Base-by-base conservation (phyloP, 2,113 vertebrate species). In the Edolisoma coerulescens region DNA sequence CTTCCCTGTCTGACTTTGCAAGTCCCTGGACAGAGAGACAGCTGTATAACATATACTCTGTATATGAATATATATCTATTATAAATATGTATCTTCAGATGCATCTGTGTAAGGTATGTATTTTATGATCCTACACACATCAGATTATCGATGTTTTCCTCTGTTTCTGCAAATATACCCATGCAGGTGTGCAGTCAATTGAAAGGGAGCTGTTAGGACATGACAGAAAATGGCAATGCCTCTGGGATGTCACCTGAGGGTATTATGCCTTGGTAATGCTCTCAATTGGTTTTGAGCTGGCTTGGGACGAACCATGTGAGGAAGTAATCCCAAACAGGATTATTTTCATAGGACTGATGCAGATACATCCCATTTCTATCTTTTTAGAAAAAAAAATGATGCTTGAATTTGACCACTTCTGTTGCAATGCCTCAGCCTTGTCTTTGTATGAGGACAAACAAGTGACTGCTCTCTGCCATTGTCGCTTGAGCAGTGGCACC, bases 381-480 rank as follows among this genome's bases (percentile, higher is more conserved):
- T 23, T 47, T 73, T 56, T 68, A 23, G 35, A 3, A 49, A 41
- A 41, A 49, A 79, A 49, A 12, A n/a, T 2, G 3, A 7, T 65
- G 21, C 41, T 75, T 70, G 23, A 52, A 44, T 87, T 85, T 33
- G 37, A 44, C 35, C 22, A 2, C 7, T 49, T 49, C n/a, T 76
- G 0, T 37, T 11, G 13, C 10, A 28, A 57, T 73, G 14, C 21
- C 13, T 80, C 39, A 18, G 1, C 33, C 21, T 71, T 39, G 28
- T 53, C n/a, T 35, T 53, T n/a, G 3, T 10, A 1, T 6, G 16
- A 61, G 41, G 24, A 35, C 0, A 7, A 7, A 6, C 6, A 61
- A 69, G 28, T 7, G 45, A 8, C 53, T 39, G 53, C 1, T 0
- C 15, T 67, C 23, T 68, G 67, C 20, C 11, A 4, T 9, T 42